Base-by-base conservation (phyloP, 2,113 vertebrate species). In the Pontoporia blainvillei region DNA sequence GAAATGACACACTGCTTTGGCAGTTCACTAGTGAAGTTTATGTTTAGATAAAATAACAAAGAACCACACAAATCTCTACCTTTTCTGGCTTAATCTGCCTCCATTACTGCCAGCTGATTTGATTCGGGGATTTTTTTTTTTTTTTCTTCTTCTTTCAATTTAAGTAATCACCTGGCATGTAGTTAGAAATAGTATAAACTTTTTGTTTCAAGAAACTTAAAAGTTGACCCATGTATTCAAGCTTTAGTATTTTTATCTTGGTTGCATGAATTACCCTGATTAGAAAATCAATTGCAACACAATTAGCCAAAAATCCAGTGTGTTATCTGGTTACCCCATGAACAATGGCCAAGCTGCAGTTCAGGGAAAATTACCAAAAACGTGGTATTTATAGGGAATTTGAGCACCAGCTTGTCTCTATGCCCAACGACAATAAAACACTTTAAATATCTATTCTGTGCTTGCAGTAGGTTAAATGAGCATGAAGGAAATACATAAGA, bases 41-140 rank as follows among this genome's bases (percentile, higher is more conserved):
- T 67, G 76, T 97, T 97, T 90, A 64, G 34, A 76, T 96, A 49
- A 92, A 93, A 83, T 88, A 95, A 83, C 41, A 71, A 57, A 79
- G 59, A 93, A 11, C 86, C 64, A 85, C 78, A 86, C n/a, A 95
- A 62, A 93, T 92, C 61, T 66, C 49, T 59, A 79, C 69, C 64
- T 93, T 75, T 64, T 73, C 34, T 86, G 61, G 41, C 52, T 81
- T 86, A 15, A 69, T 92, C 12, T 0, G 13, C 72, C 83, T 91
- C 15, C n/a, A 66, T 54, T 87, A 36, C 57, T 54, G 18, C 27
- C 86, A 59, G 27, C 6, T 90, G 72, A 90, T 84, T 86, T 76
- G 62, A 83, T 79, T 87, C 27, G 73, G 57, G 31, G 34, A 36
- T 61, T 83, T 76, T 82, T 49, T 76, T 39, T 39, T 29, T 83